phyloP scores from a whole-genome alignment of 2,888 invertebrate genomes.

The Bombylius major region DNA sequence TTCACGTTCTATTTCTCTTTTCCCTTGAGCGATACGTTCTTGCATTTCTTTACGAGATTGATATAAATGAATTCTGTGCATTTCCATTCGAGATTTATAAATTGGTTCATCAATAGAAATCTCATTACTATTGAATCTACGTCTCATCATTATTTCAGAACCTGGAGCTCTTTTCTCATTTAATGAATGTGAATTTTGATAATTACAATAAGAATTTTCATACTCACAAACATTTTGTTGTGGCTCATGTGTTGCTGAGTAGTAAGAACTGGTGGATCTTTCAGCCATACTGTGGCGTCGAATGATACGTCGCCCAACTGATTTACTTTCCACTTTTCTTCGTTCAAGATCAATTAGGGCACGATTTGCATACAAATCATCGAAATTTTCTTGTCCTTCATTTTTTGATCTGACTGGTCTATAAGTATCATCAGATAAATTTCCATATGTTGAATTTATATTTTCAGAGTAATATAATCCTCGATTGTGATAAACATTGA shows the following conservation, averaged over 20 bases:
- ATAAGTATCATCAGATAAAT: constrained; percentile 33
- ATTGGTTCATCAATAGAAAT: constrained; percentile 23
- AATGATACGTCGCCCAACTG: constrained; percentile 24
- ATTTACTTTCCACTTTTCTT: constrained; percentile 26
- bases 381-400: constrained; percentile 19
- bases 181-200: constrained; percentile 32
- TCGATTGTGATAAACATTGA: not conserved
- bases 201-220: constrained; percentile 25
- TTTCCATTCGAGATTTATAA: constrained; percentile 33
- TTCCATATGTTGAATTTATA: constrained; percentile 33
- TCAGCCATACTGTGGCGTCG: constrained; percentile 36
- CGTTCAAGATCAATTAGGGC: constrained; percentile 35
- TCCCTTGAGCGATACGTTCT: constrained; percentile 33
- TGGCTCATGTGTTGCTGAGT: constrained; percentile 10
- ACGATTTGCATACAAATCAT: constrained; percentile 35
- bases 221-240: constrained; percentile 10
- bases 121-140: constrained; percentile 29
- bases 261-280: constrained; percentile 13
- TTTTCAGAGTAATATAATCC: constrained; percentile 20
- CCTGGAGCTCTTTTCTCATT: constrained; percentile 28
- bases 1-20: constrained; percentile 31
- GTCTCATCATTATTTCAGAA: constrained; percentile 32
- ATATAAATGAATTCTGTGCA: constrained; percentile 32
- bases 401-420: constrained; percentile 17
- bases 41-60: constrained; percentile 36